Evolutionary conservation across 2,113 vertebrate genomes (phyloP).

Genomic region (Aegithalos caudatus): DNA sequence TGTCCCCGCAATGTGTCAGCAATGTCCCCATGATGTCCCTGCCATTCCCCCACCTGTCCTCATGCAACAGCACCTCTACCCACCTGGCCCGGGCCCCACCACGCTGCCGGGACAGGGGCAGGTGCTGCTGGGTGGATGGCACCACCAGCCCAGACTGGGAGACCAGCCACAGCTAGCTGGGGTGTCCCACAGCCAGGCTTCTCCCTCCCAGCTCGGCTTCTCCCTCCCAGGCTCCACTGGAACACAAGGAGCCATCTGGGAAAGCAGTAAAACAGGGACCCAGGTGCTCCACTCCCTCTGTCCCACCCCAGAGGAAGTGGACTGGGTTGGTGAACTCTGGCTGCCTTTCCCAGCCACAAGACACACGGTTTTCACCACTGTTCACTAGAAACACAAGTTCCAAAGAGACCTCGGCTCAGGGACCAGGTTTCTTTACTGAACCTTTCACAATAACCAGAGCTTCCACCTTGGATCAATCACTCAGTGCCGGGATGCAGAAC

Average conservation of each 20-base stretch:
- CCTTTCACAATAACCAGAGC: not conserved
- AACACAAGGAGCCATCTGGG: not conserved
- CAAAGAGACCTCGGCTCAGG: not conserved
- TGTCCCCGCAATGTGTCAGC: not conserved
- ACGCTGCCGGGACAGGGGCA: not conserved
- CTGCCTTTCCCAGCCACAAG: not conserved
- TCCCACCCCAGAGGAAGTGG: not conserved
- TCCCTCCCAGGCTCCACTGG: not conserved
- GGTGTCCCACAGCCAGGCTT: not conserved
- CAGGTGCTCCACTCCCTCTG: not conserved
- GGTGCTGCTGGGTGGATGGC: not conserved
- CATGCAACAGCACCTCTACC: not conserved
- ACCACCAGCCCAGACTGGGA: not conserved
- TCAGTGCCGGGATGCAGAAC: not conserved
- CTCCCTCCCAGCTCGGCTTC: not conserved
- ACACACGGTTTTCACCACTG: not conserved
- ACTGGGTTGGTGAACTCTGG: not conserved
- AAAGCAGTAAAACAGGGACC: not conserved
- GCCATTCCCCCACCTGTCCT: not conserved
- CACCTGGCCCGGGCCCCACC: fast-evolving
- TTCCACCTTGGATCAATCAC: not conserved
- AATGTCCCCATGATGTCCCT: not conserved
- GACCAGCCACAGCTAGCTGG: not conserved
- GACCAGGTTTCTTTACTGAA: conserved; percentile 30
- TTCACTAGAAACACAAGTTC: not conserved